Percentiles rank a stretch among this genome's conserved stretches.
phyloP scores from a whole-genome alignment of 2,797 vertebrate genomes.

The Chelidonichthys spinosus region DNA sequence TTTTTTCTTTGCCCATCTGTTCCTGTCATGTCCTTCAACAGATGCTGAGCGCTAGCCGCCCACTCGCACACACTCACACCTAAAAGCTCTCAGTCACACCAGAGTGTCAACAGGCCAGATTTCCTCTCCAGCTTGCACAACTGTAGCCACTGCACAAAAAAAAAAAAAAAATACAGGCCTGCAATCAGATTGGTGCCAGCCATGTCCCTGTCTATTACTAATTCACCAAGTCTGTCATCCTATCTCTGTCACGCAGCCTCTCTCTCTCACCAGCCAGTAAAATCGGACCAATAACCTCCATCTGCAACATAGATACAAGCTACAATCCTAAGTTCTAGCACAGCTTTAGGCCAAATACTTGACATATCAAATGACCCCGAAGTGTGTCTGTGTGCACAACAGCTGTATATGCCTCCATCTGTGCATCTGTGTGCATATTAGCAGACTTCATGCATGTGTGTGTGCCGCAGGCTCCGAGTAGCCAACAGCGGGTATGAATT shows the following conservation, averaged over 20 bases:
- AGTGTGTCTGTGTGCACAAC: conserved; percentile 29
- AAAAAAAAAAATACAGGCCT: conserved; percentile 15
- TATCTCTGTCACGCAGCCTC: conserved; percentile 4
- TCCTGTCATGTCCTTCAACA: conserved; percentile 67
- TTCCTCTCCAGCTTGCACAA: conserved; percentile 40
- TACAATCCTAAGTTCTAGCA: conserved; percentile 37
- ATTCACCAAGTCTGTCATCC: conserved; percentile 43
- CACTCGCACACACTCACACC: conserved; percentile 55
- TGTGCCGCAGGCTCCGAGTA: conserved; percentile 41
- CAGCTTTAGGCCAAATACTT: conserved; percentile 55
- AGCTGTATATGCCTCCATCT: conserved; percentile 25
- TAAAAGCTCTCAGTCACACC: conserved; percentile 50
- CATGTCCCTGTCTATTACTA: conserved; percentile 36
- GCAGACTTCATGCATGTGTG: conserved; percentile 7
- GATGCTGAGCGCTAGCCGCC: conserved; percentile 60
- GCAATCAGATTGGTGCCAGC: conserved; percentile 40
- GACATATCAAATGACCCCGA: conserved; percentile 59
- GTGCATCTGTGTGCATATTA: conserved; percentile 15
- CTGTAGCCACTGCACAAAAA: conserved; percentile 22
- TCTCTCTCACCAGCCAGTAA: conserved; percentile 24
- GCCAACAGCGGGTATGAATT: conserved; percentile 66
- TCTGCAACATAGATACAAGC: conserved; percentile 43
- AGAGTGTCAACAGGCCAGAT: conserved; percentile 55
- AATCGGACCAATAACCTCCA: conserved; percentile 35
- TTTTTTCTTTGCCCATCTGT: conserved; percentile 64